A percentile compares a stretch with the other conserved stretches of the same genome.
Conservation (phyloP, 2,888 invertebrate species). For the Drosophila neutralis region DNA sequence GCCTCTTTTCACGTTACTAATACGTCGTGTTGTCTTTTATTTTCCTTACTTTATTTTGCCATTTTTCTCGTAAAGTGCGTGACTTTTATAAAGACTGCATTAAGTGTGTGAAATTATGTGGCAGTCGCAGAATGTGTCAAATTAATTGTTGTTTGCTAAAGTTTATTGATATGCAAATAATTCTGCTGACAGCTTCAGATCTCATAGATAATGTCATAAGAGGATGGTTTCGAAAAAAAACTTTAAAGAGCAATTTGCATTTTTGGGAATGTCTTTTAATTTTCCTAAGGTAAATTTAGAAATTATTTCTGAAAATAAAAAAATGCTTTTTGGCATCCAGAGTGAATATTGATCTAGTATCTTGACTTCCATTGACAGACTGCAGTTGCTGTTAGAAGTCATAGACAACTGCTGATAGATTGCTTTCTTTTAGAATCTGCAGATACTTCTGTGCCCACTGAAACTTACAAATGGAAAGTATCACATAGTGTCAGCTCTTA, state of each 20-base stretch:
- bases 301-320: neutral
- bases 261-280: neutral
- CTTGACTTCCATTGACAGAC: neutral
- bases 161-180: conserved; percentile 6
- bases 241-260: neutral
- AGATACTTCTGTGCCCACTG: conserved; percentile 1
- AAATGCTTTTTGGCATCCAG: neutral
- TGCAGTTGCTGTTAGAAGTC: neutral
- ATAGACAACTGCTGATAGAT: neutral
- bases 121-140: conserved; percentile 19
- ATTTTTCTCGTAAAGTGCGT: conserved; percentile 60
- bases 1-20: conserved; percentile 64
- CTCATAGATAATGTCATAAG: neutral
- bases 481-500: neutral
- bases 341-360: neutral
- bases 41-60: conserved; percentile 20
- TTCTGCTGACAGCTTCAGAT: conserved; percentile 9
- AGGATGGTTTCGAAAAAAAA: neutral
- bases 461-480: conserved; percentile 1
- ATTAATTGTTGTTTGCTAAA: conserved; percentile 8
- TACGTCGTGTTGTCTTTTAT: conserved; percentile 69
- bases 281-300: neutral
- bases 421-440: neutral
- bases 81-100: conserved; percentile 73
- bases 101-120: conserved; percentile 57